A percentile compares a stretch with the other conserved stretches of the same genome.
Conservation (phyloP, 1,140 invertebrate genomes). For the Ooceraea biroi region DNA sequence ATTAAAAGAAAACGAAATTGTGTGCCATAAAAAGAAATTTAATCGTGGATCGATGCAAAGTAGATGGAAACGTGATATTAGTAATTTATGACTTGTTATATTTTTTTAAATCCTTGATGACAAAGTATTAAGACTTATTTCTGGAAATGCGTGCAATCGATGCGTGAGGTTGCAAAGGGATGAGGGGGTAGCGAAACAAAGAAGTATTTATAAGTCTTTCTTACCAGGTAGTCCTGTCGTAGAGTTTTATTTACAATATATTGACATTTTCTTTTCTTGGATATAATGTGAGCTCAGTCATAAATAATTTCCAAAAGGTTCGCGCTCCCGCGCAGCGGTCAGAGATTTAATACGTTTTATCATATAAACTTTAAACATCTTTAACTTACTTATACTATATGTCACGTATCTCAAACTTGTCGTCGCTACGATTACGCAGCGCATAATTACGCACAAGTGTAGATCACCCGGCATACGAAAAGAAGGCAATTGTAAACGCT, state of each 20-base stretch:
- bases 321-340: slow-evolving; percentile 36
- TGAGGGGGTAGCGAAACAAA: slow-evolving; percentile 26
- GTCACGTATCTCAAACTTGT: slow-evolving; percentile 67
- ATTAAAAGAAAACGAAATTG: too few species aligned
- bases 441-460: slow-evolving; percentile 63
- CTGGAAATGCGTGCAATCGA: neutral
- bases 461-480: slow-evolving; percentile 71
- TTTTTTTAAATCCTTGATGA: neutral
- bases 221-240: slow-evolving; percentile 75
- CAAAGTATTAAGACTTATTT: neutral
- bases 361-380: slow-evolving; percentile 76
- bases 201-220: slow-evolving; percentile 75
- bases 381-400: slow-evolving; percentile 73
- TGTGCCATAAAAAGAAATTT: too few species aligned
- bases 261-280: slow-evolving; percentile 72
- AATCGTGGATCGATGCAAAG: neutral
- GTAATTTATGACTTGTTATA: neutral
- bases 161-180: neutral
- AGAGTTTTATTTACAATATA: slow-evolving; percentile 81
- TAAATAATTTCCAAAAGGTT: slow-evolving; percentile 71
- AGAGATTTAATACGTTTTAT: slow-evolving; percentile 54
- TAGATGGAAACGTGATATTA: neutral
- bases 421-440: slow-evolving; percentile 25
- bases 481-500: slow-evolving; percentile 71
- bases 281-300: slow-evolving; percentile 75